phyloP scores from a whole-genome alignment of 2,888 invertebrate species.

The Crepidodera aurea region DNA sequence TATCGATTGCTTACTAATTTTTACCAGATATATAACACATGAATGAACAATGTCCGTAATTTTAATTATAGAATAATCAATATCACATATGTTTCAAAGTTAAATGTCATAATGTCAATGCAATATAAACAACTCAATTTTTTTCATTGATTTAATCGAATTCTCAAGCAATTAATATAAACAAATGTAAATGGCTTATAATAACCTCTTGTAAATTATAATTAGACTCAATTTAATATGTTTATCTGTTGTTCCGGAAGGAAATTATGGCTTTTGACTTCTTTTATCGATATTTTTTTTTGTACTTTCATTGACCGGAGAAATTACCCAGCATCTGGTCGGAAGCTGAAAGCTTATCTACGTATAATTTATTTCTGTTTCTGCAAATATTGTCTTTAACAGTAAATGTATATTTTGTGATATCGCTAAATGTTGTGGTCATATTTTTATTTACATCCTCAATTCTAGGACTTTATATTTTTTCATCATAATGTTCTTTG shows the following conservation, averaged over 20 bases:
- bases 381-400: too few relatives aligned
- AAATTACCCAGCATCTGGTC: background rate
- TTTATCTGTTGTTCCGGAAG: slow-evolving; percentile 41
- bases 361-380: too few relatives aligned
- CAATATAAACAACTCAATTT: slow-evolving; percentile 16
- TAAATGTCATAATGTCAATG: slow-evolving; percentile 17
- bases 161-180: slow-evolving; percentile 17
- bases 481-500: too few relatives aligned
- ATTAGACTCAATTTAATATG: slow-evolving; percentile 12
- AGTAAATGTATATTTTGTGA: too few relatives aligned
- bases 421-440: too few relatives aligned
- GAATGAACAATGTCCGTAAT: background rate
- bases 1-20: too few relatives aligned
- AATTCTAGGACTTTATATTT: too few relatives aligned
- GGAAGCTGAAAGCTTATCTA: too few relatives aligned
- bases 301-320: slow-evolving; percentile 4
- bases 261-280: slow-evolving; percentile 50
- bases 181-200: slow-evolving; percentile 15
- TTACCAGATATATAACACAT: too few relatives aligned
- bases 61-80: background rate
- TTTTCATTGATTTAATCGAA: slow-evolving; percentile 7
- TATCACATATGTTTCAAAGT: background rate
- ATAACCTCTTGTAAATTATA: slow-evolving; percentile 13
- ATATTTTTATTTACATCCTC: too few relatives aligned
- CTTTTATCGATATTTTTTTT: slow-evolving; percentile 25